Evolutionary conservation across 2,888 invertebrate species (phyloP).

Genomic region (Euclidia mi): DNA sequence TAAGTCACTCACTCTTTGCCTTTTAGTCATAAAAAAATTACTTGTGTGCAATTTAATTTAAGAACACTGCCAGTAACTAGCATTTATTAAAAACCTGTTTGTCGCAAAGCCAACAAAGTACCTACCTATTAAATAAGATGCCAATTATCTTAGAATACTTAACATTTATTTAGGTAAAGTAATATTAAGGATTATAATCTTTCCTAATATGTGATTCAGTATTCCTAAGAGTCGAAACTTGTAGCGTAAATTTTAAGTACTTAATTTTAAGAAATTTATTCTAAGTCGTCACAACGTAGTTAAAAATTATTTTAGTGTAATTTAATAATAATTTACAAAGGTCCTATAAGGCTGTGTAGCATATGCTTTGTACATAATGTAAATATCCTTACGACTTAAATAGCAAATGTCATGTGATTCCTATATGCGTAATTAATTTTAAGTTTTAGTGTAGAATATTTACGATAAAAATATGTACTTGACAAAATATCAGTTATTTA

Average conservation of each 20-base stretch:
- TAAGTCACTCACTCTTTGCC: too few species aligned
- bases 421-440: conserved; percentile 34
- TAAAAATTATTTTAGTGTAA: conserved; percentile 37
- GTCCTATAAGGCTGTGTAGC: conserved; percentile 80
- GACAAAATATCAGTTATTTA: conserved; percentile 11
- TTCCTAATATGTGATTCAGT: conserved; percentile 45
- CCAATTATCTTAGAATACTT: conserved; percentile 10
- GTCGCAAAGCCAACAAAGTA: conserved; percentile 28
- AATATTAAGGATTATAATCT: conserved; percentile 21
- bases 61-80: conserved; percentile 33
- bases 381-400: conserved; percentile 69
- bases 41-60: conserved; percentile 21
- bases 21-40: too few species aligned
- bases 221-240: conserved; percentile 34
- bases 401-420: conserved; percentile 56
- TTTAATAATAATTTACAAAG: conserved; percentile 71
- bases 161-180: conserved; percentile 13
- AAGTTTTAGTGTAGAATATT: conserved; percentile 24
- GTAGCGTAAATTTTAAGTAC: conserved; percentile 47
- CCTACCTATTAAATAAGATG: conserved; percentile 30
- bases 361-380: conserved; percentile 86
- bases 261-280: conserved; percentile 50
- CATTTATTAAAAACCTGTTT: conserved; percentile 40
- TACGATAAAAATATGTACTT: conserved; percentile 26
- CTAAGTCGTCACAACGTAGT: conserved; percentile 76